Conservation (phyloP, 2,888 invertebrate species). For the Aphidius colemani region DNA sequence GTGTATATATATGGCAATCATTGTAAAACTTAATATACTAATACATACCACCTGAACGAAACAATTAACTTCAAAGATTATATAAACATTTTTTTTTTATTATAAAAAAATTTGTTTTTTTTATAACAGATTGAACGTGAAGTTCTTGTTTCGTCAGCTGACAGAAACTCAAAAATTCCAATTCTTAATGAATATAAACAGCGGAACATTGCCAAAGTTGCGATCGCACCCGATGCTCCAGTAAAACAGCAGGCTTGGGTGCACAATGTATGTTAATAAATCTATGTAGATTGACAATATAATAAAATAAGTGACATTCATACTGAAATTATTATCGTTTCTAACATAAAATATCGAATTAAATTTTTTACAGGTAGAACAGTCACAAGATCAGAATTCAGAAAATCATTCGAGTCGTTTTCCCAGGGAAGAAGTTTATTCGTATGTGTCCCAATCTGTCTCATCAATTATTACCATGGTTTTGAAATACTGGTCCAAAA, state of each 20-base stretch:
- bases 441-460: slow-evolving; percentile 43
- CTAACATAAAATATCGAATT: neutral
- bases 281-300: neutral
- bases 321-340: too few species aligned
- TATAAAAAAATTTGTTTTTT: too few species aligned
- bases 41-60: neutral
- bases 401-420: slow-evolving; percentile 48
- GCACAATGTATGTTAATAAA: slow-evolving; percentile 55
- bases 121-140: slow-evolving; percentile 75
- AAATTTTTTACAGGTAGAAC: slow-evolving; percentile 46
- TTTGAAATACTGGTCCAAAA: too few species aligned
- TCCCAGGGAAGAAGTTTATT: slow-evolving; percentile 48
- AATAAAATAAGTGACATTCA: too few species aligned
- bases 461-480: neutral
- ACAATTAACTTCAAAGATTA: slow-evolving; percentile 20
- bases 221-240: slow-evolving; percentile 77
- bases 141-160: slow-evolving; percentile 74
- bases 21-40: too few species aligned
- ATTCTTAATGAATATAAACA: slow-evolving; percentile 76
- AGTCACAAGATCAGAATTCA: slow-evolving; percentile 50
- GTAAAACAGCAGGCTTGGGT: slow-evolving; percentile 76
- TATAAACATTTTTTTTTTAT: too few species aligned
- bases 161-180: slow-evolving; percentile 79
- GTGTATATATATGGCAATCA: too few species aligned
- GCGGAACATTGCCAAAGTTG: slow-evolving; percentile 60